A percentile compares a stretch with the other conserved stretches of the same genome.
Evolutionary conservation across 1,140 invertebrate genomes (phyloP).

Genomic region (Zaprionus capensis): DNA sequence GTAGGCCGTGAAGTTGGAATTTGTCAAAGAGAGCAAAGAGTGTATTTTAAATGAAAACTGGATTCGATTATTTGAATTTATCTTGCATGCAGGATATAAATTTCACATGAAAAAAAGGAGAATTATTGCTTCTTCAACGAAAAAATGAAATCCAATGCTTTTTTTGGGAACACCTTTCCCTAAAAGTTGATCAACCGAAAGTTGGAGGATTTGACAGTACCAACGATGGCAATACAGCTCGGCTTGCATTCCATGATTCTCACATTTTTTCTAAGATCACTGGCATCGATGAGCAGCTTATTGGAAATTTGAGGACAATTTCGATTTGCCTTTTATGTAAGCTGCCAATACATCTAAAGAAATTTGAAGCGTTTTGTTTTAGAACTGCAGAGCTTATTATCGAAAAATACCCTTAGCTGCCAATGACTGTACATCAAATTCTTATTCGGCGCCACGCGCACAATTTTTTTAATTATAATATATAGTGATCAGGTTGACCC

Average conservation of each 20-base stretch:
- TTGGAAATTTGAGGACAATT: background rate
- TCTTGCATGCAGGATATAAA: background rate
- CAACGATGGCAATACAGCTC: background rate
- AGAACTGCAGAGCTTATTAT: background rate
- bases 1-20: constrained; percentile 22
- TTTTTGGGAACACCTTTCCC: background rate
- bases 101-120: background rate
- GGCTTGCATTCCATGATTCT: background rate
- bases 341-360: background rate
- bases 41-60: constrained; percentile 13
- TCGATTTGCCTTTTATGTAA: background rate
- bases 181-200: background rate
- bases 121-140: background rate
- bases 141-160: background rate
- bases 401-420: background rate
- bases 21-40: constrained; percentile 1
- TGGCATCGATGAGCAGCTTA: background rate
- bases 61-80: background rate
- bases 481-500: no score
- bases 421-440: background rate
- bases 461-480: no score
- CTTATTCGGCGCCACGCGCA: no score
- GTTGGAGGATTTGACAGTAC: background rate
- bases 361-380: background rate
- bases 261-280: background rate